phyloP scores from a whole-genome alignment of 2,888 invertebrate genomes.

The Metacarcinus magister region DNA sequence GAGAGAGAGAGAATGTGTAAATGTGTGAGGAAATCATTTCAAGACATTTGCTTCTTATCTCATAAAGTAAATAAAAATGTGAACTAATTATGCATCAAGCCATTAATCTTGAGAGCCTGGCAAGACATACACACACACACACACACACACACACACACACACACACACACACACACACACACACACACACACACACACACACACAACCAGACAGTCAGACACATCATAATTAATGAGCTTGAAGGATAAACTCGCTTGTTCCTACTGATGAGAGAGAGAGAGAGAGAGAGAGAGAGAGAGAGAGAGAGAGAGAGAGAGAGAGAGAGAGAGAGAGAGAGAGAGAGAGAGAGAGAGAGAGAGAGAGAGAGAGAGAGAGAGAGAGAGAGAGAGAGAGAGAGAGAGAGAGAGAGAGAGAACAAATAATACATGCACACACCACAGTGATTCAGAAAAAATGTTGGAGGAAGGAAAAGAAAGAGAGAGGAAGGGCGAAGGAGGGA shows the following conservation, averaged over 20 bases:
- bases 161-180: slow-evolving; percentile 21
- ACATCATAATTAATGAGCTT: slow-evolving; percentile 14
- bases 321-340: not conserved
- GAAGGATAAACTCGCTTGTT: no score
- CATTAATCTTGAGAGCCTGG: slow-evolving; percentile 5
- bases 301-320: no score
- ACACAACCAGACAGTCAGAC: not conserved
- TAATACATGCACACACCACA: no score
- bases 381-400: slow-evolving; percentile 12
- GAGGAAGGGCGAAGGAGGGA: not conserved
- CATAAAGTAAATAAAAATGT: not conserved
- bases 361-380: slow-evolving; percentile 26
- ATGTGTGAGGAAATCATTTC: not conserved
- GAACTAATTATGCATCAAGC: slow-evolving; percentile 14
- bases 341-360: slow-evolving; percentile 34
- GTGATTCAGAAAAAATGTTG: no score
- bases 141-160: slow-evolving; percentile 28
- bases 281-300: no score
- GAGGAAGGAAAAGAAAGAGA: not conserved
- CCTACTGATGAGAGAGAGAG: no score
- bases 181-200: no score
- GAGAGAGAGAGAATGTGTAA: not conserved
- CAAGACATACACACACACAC: not conserved
- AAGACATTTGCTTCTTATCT: slow-evolving; percentile 26
- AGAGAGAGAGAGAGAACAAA: not conserved